These are phyloP conservation scores for Salticus scenicus DNA, from an alignment of 2,888 invertebrate species.

Conservation along the genomic window DNA sequence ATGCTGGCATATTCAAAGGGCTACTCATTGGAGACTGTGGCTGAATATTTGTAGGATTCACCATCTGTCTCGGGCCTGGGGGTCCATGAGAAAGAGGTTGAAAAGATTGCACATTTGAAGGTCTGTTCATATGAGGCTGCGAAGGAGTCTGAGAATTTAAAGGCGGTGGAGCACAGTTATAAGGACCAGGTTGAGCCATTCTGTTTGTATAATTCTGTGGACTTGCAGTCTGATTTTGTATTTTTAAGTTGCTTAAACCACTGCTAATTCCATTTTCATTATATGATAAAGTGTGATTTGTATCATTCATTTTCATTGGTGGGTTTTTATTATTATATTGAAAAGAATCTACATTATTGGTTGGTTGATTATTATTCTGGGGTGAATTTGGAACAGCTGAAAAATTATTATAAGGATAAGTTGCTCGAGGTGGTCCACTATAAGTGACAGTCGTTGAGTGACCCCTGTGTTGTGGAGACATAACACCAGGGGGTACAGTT, in stretches of 20 bases:
- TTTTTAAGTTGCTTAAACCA: conserved; percentile 23
- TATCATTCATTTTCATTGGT: neutral
- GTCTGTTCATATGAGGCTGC: neutral
- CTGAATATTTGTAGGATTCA: no score
- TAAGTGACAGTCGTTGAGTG: conserved; percentile 47
- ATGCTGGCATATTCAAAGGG: neutral
- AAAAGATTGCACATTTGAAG: neutral
- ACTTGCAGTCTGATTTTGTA: neutral
- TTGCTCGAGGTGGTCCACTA: conserved; percentile 30
- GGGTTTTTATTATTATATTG: neutral
- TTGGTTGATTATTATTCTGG: conserved; percentile 17
- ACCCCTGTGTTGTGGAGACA: conserved; percentile 21
- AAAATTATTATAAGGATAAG: conserved; percentile 61
- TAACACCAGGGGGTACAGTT: neutral
- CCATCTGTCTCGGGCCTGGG: neutral
- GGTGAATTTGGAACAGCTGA: neutral
- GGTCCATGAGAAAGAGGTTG: neutral
- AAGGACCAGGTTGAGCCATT: neutral
- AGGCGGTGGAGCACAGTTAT: neutral
- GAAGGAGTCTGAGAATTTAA: neutral
- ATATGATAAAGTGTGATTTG: neutral
- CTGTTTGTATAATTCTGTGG: neutral
- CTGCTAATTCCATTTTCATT: conserved; percentile 49
- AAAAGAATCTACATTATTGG: neutral
- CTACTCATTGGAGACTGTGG: neutral